Evolutionary conservation across 2,888 invertebrate genomes (phyloP), one percentile per base, ranked within the genome.

Genomic region (Drosophila mimetica): DNA sequence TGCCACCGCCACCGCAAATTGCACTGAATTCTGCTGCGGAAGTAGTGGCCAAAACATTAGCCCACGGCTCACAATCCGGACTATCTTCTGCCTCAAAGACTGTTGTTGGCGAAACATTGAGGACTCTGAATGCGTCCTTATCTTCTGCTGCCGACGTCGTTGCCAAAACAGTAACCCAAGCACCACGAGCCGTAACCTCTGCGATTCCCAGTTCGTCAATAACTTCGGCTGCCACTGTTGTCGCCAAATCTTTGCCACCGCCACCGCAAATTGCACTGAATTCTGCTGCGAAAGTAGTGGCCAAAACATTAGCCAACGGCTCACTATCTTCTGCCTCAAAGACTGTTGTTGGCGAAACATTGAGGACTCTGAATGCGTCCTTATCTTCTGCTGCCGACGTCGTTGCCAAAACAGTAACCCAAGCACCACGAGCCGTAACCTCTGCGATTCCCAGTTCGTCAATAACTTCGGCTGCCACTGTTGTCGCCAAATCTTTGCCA

Each of bases 381-480:
- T n/a, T 34, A 16, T 25, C 51, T 25, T 37, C 37, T 4, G 37
- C 37, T 22, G 51, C 25, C 37, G 4, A 18, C 2, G 14, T 16
- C 14, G 13, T 51, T 4, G n/a, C 16, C 25, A 37, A 51, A 7
- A 16, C 37, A 4, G 11, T 25, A 2, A 13, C 25, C 25, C 37
- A 22, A 16, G 37, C 13, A 11, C 7, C 37, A 2, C 8, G 16
- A 4, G 6, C 5, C 37, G 37, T 14, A 8, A 13, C 14, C 13
- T 13, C 37, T 7, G 37, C 16, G 20, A 16, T 11, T 16, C 63
- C 34, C 47, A 55, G 44, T 64, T 39, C 48, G 50, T 11, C 44
- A 1, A 16, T 44, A 14, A n/a, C 22, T 8, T 22, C 44, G 2
- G 14, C 44, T 2, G 44, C 25, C 25, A 44, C 14, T 5, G 14